Evolutionary conservation across 2,888 invertebrate genomes (phyloP), one percentile per base, ranked within the genome.

Genomic region (Phalangium opilio): DNA sequence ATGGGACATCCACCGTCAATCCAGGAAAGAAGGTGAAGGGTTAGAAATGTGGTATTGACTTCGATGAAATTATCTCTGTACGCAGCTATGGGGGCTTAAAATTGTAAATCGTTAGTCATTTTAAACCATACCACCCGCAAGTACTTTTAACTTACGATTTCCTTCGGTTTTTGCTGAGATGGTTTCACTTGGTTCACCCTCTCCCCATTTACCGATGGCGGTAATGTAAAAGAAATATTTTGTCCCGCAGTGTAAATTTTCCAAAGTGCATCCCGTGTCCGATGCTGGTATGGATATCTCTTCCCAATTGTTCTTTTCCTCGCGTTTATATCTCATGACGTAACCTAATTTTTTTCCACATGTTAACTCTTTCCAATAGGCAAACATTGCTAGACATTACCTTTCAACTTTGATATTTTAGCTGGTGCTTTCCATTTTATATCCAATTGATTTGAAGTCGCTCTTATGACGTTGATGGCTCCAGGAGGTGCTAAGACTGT

Each of bases 241-340:
- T 19, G 82, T 79, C 34, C 89, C 89, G 67, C 89, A 89, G 56
- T 78, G 75, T 36, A 89, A 70, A 33, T 78, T 76, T 48, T 77
- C 77, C 51, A 85, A 69, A 10, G 79, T 77, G 61, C 77, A 78
- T 39, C 78, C 74, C 27, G 78, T 75, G 41, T 78, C 74, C 56
- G 79, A 79, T 0, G 81, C 76, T 27, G 80, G 75, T 35, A 83
- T 67, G 44, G 76, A 74, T 10, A 75, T 68, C 32, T 73, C 70
- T 41, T 56, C 55, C 81, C 83, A 83, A 2, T 32, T 39, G 41
- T 77, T 78, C 20, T 79, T 79, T 34, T 73, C 75, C 35, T 65
- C 66, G 34, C 63, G 59, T 53, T 64, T 63, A 57, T 63, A 66
- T 40, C 62, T 61, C 20, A 69, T 53, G 7, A 58, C 12, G 19